These are phyloP conservation scores for Steatocranus sp. DNA, from an alignment of 2,797 vertebrate species.

Conservation along the genomic window DNA sequence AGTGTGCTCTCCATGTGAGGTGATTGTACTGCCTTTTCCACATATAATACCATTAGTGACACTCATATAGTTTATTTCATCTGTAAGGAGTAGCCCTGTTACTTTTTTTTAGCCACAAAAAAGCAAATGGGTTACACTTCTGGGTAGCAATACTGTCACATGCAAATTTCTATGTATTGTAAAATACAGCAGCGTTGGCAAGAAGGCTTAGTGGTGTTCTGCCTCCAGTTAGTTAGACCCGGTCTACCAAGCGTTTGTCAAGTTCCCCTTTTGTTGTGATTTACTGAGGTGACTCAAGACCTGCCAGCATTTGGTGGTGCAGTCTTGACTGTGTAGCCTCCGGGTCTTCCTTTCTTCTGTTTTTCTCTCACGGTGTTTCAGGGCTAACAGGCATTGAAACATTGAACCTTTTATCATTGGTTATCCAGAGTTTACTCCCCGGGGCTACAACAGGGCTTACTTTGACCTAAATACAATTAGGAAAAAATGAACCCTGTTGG, in stretches of 20 bases:
- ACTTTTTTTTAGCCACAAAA: not conserved
- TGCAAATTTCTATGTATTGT: not conserved
- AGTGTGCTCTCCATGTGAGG: not conserved
- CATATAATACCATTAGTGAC: not conserved
- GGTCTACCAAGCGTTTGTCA: not conserved
- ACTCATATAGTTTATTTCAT: not conserved
- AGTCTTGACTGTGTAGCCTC: not conserved
- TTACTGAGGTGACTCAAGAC: not conserved
- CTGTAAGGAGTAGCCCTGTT: not conserved
- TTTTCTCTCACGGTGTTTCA: not conserved
- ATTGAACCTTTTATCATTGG: not conserved
- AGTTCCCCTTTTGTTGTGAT: not conserved
- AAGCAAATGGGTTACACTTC: not conserved
- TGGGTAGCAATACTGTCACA: not conserved
- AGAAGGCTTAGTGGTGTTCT: not conserved
- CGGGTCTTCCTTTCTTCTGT: not conserved
- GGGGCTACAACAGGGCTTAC: not conserved
- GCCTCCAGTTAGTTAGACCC: not conserved
- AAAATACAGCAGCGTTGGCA: not conserved
- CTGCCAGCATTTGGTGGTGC: not conserved
- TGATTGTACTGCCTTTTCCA: fast-evolving
- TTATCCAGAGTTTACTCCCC: not conserved
- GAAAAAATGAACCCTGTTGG: not conserved
- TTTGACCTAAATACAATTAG: not conserved
- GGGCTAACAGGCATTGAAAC: not conserved